phyloP scores from a whole-genome alignment of 2,888 invertebrate species.

The Torymus tubicola region DNA sequence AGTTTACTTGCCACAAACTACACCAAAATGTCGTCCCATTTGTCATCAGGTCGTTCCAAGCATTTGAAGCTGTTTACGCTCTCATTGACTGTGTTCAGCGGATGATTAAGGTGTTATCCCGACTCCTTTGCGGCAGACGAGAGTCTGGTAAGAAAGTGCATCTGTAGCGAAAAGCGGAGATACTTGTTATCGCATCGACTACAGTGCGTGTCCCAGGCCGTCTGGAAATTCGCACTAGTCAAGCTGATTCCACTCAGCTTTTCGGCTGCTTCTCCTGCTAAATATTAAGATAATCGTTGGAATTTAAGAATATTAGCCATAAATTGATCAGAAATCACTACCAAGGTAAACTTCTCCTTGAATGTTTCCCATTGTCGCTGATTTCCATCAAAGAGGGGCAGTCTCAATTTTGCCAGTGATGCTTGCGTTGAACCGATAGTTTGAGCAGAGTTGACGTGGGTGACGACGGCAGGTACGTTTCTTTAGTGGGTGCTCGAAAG shows the following conservation, averaged over 20 bases:
- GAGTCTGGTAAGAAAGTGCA: not conserved
- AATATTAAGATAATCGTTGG: not conserved
- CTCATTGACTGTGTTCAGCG: not conserved
- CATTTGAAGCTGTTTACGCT: not conserved
- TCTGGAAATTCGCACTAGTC: not conserved
- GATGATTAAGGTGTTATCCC: not conserved
- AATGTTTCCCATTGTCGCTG: not conserved
- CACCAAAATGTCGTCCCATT: not conserved
- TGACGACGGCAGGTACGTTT: no score
- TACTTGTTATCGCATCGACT: not conserved
- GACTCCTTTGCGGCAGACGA: not conserved
- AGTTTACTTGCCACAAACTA: not conserved
- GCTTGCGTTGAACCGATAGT: not conserved
- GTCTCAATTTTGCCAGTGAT: not conserved
- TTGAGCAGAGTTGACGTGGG: no score
- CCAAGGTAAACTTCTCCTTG: not conserved
- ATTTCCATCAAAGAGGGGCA: not conserved
- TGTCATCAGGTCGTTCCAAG: not conserved
- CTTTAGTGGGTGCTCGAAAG: no score
- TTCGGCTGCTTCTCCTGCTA: not conserved
- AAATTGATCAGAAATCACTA: not conserved
- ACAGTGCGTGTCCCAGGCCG: not conserved
- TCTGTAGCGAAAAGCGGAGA: not conserved
- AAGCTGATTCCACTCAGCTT: not conserved
- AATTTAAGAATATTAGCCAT: not conserved